Evolutionary conservation across 2,888 invertebrate species (phyloP).

Genomic region (Himalopsyche japonica): DNA sequence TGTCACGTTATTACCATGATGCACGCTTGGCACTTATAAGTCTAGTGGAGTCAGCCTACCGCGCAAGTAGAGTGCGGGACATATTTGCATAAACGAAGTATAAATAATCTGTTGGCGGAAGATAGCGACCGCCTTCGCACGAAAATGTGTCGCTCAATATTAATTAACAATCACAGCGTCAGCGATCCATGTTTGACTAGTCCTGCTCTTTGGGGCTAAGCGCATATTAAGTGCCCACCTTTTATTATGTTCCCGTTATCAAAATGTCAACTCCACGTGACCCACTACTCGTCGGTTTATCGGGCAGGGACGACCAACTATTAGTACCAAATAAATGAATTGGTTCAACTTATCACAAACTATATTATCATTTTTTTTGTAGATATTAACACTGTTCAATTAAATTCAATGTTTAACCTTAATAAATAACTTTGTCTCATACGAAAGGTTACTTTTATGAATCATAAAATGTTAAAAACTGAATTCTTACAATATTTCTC

Average conservation of each 20-base stretch:
- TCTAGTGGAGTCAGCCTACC: not conserved
- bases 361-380: too few relatives aligned
- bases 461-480: too few relatives aligned
- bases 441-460: too few relatives aligned
- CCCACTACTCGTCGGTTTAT: too few relatives aligned
- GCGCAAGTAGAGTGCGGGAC: not conserved
- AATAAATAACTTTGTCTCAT: too few relatives aligned
- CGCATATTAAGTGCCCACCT: not conserved
- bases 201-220: not conserved
- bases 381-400: too few relatives aligned
- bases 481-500: too few relatives aligned
- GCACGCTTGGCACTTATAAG: not conserved
- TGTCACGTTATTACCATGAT: not conserved
- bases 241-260: not conserved
- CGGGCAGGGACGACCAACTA: too few relatives aligned
- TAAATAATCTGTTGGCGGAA: constrained; percentile 3
- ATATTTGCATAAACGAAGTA: constrained; percentile 1
- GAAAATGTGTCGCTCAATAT: not conserved
- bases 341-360: too few relatives aligned
- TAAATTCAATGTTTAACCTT: too few relatives aligned
- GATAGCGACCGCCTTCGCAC: not conserved
- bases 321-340: too few relatives aligned
- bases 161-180: not conserved
- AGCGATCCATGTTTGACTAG: not conserved
- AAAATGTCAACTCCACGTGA: not conserved